Evolutionary conservation across 2,888 invertebrate species (phyloP), one percentile per base, ranked within the genome.

Genomic region (Mongoloraphidia duomilia): DNA sequence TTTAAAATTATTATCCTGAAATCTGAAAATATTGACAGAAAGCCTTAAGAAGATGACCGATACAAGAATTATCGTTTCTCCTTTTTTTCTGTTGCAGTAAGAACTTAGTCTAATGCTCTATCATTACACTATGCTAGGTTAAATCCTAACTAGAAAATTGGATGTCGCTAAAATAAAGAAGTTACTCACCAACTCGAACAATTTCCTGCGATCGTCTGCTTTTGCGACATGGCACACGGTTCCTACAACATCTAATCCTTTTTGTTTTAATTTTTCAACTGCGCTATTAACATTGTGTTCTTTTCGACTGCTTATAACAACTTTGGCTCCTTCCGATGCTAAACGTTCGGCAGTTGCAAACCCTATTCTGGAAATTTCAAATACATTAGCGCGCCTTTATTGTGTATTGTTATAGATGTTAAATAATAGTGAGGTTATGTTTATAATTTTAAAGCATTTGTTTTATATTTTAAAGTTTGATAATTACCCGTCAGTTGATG

Each of bases 291-390:
- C 82, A 62, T 82, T 80, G 6, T 65, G 61, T 58, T 75, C 68
- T 57, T 76, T 79, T 13, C 82, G 66, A 56, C 80, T 80, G 59
- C 80, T 80, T 11, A 84, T 68, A 57, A 82, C 72, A 8, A 83
- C 79, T 49, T 71, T 72, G 1, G 82, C 82, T 35, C 83, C 83
- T 64, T 82, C 80, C 52, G 71, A 64, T 9, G 73, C 77, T 8
- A 83, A 65, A 36, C 78, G 66, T 55, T 69, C 69, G 1, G 82
- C 82, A 49, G 82, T 78, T 0, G 80, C 74, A 54, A 72, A 72
- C 9, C 83, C 83, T 58, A 84, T 83, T 14, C 71, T 71, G 50
- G 26, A 56, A 54, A 26, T 26, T 26, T 26, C 26, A 26, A 26
- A 26, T 26, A 26, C 6, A 6, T 26, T 6, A 26, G 26, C 26